Percentiles rank a stretch among this genome's conserved stretches.
These are phyloP conservation scores for Steromphala cineraria DNA, from an alignment of 2,888 invertebrate genomes.

Conservation along the genomic window DNA sequence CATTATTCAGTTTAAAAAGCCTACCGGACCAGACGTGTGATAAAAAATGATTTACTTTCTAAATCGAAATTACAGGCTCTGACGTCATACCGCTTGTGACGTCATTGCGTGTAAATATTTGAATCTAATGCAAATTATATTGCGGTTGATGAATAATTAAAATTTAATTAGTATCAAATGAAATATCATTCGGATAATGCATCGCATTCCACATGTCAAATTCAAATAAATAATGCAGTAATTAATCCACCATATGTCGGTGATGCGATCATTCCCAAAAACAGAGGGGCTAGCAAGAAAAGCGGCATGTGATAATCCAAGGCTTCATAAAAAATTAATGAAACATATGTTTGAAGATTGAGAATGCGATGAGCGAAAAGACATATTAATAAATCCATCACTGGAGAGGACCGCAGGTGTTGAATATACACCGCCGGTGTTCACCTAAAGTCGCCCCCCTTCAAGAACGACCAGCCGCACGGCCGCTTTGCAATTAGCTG, in stretches of 20 bases:
- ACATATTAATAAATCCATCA: background rate
- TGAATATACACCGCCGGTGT: background rate
- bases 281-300: background rate
- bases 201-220: background rate
- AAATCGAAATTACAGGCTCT: no score
- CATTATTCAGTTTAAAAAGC: no score
- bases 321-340: background rate
- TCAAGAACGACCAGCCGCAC: background rate
- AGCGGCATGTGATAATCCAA: background rate
- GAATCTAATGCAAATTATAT: no score
- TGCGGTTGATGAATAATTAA: no score
- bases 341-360: conserved; percentile 6
- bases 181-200: no score
- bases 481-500: background rate
- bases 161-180: no score
- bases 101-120: no score
- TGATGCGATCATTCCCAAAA: background rate
- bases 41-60: no score
- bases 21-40: no score
- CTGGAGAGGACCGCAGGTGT: background rate
- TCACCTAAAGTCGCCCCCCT: background rate
- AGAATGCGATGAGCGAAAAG: background rate
- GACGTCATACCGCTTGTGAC: no score
- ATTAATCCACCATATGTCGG: background rate
- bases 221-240: background rate